phyloP scores from a whole-genome alignment of 2,113 vertebrate genomes.

The Tenrec ecaudatus region DNA sequence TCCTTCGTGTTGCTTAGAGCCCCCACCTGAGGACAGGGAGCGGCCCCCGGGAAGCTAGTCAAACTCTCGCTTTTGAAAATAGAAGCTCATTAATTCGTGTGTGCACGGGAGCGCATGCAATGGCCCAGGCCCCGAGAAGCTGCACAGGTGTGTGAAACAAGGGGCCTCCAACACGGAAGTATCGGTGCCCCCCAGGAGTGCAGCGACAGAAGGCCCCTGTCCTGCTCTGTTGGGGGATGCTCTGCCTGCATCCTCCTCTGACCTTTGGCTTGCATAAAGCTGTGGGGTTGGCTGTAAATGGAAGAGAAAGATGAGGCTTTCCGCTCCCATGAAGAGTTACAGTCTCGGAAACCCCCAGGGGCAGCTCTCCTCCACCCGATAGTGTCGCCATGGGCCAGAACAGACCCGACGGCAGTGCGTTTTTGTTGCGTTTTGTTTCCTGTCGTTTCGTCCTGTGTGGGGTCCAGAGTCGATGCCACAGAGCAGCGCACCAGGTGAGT shows the following conservation, averaged over 20 bases:
- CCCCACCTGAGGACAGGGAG: fast-evolving
- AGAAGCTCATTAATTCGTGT: background rate
- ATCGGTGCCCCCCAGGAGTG: fast-evolving
- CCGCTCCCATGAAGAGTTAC: background rate
- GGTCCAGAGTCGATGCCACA: fast-evolving
- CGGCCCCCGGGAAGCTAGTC: fast-evolving
- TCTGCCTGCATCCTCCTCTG: background rate
- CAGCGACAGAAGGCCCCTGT: background rate
- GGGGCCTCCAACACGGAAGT: fast-evolving
- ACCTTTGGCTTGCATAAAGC: background rate
- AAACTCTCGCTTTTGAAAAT: background rate
- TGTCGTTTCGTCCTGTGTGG: background rate
- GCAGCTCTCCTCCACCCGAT: no score
- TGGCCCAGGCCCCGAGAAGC: fast-evolving
- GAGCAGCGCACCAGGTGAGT: background rate
- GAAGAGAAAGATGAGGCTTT: no score
- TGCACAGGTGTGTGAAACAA: fast-evolving
- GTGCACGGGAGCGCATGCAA: background rate
- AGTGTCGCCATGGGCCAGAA: no score
- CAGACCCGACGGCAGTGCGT: no score
- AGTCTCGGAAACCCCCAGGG: no score
- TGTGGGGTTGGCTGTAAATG: background rate
- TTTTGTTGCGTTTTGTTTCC: no score
- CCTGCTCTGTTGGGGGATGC: background rate
- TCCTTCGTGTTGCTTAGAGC: fast-evolving